Conservation (phyloP, 2,113 vertebrate genomes). For the Pollachius pollachius region DNA sequence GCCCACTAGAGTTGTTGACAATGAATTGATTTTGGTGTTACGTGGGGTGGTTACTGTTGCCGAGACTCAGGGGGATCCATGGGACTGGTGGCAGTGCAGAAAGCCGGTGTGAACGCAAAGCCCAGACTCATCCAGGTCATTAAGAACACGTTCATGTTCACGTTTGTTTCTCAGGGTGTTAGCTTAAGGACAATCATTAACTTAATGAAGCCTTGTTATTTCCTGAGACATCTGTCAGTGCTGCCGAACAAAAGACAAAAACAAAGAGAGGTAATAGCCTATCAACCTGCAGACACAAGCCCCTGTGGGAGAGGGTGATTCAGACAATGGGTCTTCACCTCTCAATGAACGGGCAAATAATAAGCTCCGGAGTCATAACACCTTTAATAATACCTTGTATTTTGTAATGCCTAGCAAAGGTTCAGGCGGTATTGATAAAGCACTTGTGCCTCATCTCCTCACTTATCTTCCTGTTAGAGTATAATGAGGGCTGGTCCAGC, state of each 20-base stretch:
- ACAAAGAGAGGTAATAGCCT: background rate
- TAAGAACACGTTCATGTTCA: no score
- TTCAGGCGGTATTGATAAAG: slow-evolving; percentile 74
- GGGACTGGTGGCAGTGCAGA: no score
- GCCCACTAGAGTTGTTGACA: background rate
- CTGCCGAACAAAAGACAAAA: slow-evolving; percentile 41
- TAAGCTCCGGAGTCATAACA: slow-evolving; percentile 70
- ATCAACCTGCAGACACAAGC: no score
- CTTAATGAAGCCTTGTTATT: slow-evolving; percentile 2
- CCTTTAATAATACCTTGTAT: slow-evolving; percentile 52
- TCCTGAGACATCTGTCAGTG: slow-evolving; percentile 23
- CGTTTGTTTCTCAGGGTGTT: no score
- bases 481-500: slow-evolving; percentile 73
- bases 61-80: no score
- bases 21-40: no score
- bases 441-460: slow-evolving; percentile 66
- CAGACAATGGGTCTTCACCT: slow-evolving; percentile 22
- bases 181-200: no score
- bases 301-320: no score
- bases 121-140: no score
- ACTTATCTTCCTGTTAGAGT: slow-evolving; percentile 77
- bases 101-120: no score
- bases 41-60: no score
- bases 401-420: slow-evolving; percentile 70
- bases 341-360: slow-evolving; percentile 46